Conservation (phyloP, 2,888 invertebrate genomes). For the Theretra japonica region DNA sequence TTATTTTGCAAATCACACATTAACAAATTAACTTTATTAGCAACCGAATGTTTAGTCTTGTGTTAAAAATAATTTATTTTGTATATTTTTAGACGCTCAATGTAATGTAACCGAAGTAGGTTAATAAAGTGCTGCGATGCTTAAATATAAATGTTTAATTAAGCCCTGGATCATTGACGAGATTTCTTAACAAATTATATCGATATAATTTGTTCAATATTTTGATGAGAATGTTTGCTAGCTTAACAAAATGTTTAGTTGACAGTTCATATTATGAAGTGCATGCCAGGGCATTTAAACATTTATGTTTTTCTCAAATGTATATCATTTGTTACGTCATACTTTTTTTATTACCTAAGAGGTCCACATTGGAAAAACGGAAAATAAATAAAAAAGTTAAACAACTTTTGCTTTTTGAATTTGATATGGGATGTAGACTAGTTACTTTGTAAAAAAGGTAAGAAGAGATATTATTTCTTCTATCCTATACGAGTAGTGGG, state of each 20-base stretch:
- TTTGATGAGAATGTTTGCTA: too few relatives aligned
- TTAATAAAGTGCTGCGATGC: conserved; percentile 7
- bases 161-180: neutral
- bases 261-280: neutral
- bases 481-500: too few relatives aligned
- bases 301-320: conserved; percentile 9
- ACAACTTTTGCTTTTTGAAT: neutral
- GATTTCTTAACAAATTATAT: neutral
- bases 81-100: conserved; percentile 45
- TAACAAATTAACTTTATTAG: conserved; percentile 36
- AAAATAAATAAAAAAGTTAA: conserved; percentile 9
- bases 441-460: too few relatives aligned
- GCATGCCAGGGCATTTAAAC: conserved; percentile 3
- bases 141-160: conserved; percentile 5
- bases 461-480: too few relatives aligned
- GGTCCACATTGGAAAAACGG: conserved; percentile 10
- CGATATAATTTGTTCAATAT: neutral
- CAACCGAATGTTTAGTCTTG: conserved; percentile 23
- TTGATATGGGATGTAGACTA: neutral
- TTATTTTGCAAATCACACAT: conserved; percentile 29
- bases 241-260: neutral
- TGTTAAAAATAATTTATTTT: conserved; percentile 38
- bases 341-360: conserved; percentile 21
- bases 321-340: conserved; percentile 1
- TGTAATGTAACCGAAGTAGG: conserved; percentile 42